These are phyloP conservation scores for Serinus canaria DNA, from an alignment of 2,113 vertebrate genomes.

Conservation along the genomic window DNA sequence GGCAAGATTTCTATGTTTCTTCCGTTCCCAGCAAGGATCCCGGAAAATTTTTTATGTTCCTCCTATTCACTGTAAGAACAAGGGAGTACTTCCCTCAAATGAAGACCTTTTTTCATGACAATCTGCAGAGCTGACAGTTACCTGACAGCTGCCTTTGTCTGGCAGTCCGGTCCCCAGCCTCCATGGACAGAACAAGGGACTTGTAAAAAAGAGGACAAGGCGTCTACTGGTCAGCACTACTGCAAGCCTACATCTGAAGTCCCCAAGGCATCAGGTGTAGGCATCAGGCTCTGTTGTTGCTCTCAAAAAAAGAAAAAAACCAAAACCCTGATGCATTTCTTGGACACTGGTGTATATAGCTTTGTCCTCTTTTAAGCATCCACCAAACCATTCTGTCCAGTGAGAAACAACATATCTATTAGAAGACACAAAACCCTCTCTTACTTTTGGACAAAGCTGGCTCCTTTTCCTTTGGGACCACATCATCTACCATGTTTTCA, in stretches of 20 bases:
- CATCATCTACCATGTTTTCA: background rate
- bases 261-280: background rate
- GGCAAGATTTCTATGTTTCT: background rate
- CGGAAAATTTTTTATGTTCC: background rate
- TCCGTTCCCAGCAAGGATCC: background rate
- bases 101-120: background rate
- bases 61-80: conserved; percentile 14
- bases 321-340: background rate
- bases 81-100: background rate
- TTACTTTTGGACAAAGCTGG: background rate
- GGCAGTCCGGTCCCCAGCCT: background rate
- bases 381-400: background rate
- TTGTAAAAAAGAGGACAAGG: background rate
- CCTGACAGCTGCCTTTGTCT: background rate
- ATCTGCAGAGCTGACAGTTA: background rate
- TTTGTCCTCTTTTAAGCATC: background rate
- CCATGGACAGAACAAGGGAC: background rate
- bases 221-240: background rate
- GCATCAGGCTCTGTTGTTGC: background rate
- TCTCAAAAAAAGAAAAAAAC: background rate
- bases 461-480: background rate
- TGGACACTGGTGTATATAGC: background rate
- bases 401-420: background rate
- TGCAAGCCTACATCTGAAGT: background rate
- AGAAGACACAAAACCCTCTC: background rate